Evolutionary conservation across 2,797 vertebrate genomes (phyloP).

Genomic region (Graptemys geographica): DNA sequence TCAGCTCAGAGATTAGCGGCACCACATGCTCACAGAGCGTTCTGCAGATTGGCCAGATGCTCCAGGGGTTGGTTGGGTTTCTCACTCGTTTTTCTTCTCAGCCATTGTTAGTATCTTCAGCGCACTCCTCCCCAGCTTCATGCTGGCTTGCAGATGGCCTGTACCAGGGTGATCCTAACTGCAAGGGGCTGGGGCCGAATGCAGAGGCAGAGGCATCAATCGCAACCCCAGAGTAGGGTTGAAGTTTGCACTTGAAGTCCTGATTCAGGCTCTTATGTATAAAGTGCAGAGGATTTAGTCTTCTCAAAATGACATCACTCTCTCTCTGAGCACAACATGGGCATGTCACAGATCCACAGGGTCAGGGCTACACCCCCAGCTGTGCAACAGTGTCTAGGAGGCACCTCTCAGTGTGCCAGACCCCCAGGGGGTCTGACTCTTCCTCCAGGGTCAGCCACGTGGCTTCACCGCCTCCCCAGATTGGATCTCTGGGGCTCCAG

Average conservation of each 20-base stretch:
- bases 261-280: not conserved
- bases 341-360: not conserved
- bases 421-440: no score
- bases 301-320: not conserved
- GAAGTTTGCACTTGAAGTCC: not conserved
- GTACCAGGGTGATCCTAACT: not conserved
- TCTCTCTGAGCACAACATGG: no score
- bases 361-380: not conserved
- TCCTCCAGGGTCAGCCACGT: not conserved
- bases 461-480: not conserved
- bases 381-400: not conserved
- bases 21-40: not conserved
- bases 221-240: not conserved
- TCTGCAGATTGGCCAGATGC: not conserved
- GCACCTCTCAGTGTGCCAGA: not conserved
- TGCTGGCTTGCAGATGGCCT: not conserved
- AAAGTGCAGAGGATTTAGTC: not conserved
- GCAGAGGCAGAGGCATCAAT: not conserved
- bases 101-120: not conserved
- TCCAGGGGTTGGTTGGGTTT: not conserved
- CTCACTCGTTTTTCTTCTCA: not conserved
- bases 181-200: not conserved
- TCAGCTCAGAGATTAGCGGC: not conserved
- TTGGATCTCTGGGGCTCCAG: not conserved
- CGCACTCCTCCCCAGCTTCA: not conserved